Percentiles rank a stretch among this genome's conserved stretches.
Conservation (phyloP, 2,888 invertebrate species). For the Watsonalla binaria region DNA sequence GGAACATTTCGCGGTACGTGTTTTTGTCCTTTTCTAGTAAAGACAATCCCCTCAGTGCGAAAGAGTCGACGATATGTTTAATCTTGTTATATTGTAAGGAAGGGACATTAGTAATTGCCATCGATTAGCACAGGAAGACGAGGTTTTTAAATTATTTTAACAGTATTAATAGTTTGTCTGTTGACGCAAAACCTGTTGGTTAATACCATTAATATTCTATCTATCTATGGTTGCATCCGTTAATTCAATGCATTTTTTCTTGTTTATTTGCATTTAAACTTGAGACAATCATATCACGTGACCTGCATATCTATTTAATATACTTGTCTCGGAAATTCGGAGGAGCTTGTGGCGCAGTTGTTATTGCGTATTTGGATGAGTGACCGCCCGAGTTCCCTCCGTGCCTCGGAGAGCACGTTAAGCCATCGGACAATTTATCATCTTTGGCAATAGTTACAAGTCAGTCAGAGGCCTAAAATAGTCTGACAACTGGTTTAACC, state of each 20-base stretch:
- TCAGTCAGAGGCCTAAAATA: too few species aligned
- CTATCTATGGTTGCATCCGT: conserved; percentile 1
- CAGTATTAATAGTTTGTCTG: conserved; percentile 41
- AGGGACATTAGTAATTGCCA: conserved; percentile 48
- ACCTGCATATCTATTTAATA: not conserved
- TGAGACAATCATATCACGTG: not conserved
- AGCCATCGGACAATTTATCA: too few species aligned
- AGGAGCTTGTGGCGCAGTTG: too few species aligned
- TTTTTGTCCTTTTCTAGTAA: conserved; percentile 20
- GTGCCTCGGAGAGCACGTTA: too few species aligned
- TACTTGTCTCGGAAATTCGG: not conserved
- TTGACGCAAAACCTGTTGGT: not conserved
- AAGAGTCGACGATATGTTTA: conserved; percentile 13
- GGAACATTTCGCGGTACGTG: conserved; percentile 27
- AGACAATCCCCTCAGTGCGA: conserved; percentile 12
- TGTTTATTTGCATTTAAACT: not conserved
- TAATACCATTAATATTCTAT: not conserved
- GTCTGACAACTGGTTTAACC: too few species aligned
- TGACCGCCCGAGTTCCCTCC: too few species aligned
- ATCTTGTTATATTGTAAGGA: conserved; percentile 13
- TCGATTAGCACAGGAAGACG: conserved; percentile 76
- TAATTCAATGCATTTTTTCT: conserved; percentile 3
- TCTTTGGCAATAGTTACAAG: too few species aligned
- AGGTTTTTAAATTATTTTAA: too few species aligned
- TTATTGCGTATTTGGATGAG: too few species aligned